These are phyloP conservation scores for Porites cylindrica DNA, from an alignment of 92 coral and sea anemone genomes.

Conservation along the genomic window DNA sequence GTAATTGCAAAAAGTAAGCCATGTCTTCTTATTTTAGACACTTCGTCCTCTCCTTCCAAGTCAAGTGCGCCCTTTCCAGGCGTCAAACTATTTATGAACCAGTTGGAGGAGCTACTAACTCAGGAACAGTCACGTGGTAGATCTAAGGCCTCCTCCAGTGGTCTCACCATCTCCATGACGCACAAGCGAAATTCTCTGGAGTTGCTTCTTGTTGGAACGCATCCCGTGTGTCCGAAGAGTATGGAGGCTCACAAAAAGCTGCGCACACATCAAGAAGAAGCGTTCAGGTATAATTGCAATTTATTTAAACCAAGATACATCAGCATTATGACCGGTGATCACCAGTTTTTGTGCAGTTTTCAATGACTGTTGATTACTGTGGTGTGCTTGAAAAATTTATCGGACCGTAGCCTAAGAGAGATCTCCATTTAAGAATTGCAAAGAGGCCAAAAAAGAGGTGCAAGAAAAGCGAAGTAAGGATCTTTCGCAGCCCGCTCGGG, in stretches of 20 bases:
- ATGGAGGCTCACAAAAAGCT: slow-evolving; percentile 63
- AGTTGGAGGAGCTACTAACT: slow-evolving; percentile 55
- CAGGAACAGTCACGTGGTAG: slow-evolving; percentile 40
- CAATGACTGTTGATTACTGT: too few species aligned
- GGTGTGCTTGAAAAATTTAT: too few species aligned
- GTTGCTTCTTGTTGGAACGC: slow-evolving; percentile 64
- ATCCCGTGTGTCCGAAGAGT: slow-evolving; percentile 69
- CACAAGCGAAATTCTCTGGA: slow-evolving; percentile 67
- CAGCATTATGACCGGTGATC: too few species aligned
- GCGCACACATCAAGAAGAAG: slow-evolving; percentile 57
- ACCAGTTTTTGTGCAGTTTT: too few species aligned
- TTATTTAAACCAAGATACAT: too few species aligned
- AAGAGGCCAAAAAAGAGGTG: too few species aligned
- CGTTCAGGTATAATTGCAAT: slow-evolving; percentile 34
- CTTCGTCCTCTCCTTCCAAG: not conserved
- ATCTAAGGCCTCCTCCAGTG: slow-evolving; percentile 17
- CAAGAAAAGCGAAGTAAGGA: too few species aligned
- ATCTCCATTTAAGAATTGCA: too few species aligned
- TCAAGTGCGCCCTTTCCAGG: slow-evolving; percentile 61
- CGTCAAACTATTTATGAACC: slow-evolving; percentile 57
- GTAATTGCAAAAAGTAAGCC: too few species aligned
- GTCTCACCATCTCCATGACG: slow-evolving; percentile 34
- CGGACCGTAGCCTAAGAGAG: too few species aligned
- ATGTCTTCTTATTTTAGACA: not conserved
- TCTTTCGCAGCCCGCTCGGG: too few species aligned